Conservation (phyloP, 2,888 invertebrate genomes). For the Choreutis nemorana region DNA sequence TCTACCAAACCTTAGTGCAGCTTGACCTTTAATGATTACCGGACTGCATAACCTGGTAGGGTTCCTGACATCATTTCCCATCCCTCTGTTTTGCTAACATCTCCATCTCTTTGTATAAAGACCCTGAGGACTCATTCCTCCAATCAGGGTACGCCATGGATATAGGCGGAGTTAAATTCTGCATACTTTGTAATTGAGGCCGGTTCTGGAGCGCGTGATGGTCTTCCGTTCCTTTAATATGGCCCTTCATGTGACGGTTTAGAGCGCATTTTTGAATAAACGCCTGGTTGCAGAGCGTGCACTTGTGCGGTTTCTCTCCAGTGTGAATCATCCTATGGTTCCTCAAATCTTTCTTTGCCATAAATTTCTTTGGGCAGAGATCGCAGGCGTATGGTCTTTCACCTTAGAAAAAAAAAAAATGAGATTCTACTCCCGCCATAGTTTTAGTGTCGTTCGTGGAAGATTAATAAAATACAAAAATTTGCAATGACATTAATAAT, state of each 20-base stretch:
- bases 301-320: slow-evolving; percentile 91
- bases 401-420: slow-evolving; percentile 27
- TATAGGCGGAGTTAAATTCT: too few species aligned
- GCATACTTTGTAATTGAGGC: too few species aligned
- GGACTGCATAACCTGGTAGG: too few species aligned
- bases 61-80: too few species aligned
- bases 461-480: not conserved
- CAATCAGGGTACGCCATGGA: slow-evolving; percentile 5
- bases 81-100: too few species aligned
- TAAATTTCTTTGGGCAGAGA: slow-evolving; percentile 88
- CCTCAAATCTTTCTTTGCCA: slow-evolving; percentile 90
- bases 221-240: too few species aligned
- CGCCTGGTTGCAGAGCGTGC: slow-evolving; percentile 86
- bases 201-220: too few species aligned
- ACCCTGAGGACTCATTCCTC: slow-evolving; percentile 6
- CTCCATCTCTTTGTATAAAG: too few species aligned
- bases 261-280: slow-evolving; percentile 93
- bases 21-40: too few species aligned
- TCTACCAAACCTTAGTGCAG: too few species aligned
- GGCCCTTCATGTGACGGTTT: slow-evolving; percentile 87
- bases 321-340: slow-evolving; percentile 92
- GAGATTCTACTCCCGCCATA: not conserved
- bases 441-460: not conserved
- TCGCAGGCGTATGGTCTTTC: slow-evolving; percentile 86
- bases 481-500: too few species aligned